Conservation (phyloP, 2,797 vertebrate genomes). For the Eulemur mongoz region DNA sequence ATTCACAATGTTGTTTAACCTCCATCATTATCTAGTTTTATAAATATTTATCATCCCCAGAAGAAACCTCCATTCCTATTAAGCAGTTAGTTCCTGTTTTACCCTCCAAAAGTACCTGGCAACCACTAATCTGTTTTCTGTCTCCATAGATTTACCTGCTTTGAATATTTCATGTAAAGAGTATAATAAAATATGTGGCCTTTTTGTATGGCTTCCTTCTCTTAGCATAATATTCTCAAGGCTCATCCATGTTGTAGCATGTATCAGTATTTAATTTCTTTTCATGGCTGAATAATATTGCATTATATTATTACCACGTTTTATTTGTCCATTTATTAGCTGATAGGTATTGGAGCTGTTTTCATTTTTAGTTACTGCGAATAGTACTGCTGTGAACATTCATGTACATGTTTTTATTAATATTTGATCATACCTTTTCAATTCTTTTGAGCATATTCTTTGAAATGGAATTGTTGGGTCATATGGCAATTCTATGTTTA, state of each 20-base stretch:
- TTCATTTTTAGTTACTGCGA: not conserved
- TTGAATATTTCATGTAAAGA: not conserved
- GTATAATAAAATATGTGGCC: not conserved
- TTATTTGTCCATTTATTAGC: not conserved
- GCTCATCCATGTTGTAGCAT: too few species aligned
- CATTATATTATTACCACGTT: not conserved
- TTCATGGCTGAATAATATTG: not conserved
- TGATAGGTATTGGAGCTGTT: not conserved
- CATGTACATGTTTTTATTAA: not conserved
- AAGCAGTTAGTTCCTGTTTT: not conserved
- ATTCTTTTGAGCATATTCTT: not conserved
- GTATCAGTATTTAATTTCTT: not conserved
- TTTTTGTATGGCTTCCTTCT: not conserved
- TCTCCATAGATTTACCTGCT: not conserved
- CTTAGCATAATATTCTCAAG: not conserved
- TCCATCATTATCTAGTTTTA: not conserved
- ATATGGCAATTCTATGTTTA: conserved; percentile 17
- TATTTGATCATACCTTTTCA: not conserved
- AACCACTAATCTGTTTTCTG: not conserved
- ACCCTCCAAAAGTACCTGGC: not conserved
- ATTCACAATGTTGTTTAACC: not conserved
- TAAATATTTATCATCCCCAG: not conserved
- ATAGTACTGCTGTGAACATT: not conserved
- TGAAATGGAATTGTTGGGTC: not conserved
- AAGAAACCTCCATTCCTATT: not conserved